Conservation (phyloP, 23 tunicate species). For the Trididemnum nubilum region DNA sequence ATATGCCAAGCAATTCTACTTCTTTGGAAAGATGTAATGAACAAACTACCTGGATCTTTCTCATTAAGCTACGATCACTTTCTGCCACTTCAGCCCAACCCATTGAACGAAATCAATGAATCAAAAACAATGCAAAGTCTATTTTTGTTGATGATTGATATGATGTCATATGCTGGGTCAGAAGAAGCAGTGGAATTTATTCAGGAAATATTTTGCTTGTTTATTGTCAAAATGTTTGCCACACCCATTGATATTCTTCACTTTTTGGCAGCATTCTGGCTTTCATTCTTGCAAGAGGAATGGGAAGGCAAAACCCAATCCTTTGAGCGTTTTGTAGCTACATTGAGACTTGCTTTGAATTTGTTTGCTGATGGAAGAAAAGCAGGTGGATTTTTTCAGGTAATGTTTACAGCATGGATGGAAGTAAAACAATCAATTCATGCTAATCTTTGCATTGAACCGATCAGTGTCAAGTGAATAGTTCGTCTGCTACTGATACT, state of each 20-base stretch:
- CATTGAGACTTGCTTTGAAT: not conserved
- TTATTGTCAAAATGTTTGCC: not conserved
- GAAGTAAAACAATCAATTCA: too few relatives aligned
- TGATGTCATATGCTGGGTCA: not conserved
- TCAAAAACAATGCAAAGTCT: too few relatives aligned
- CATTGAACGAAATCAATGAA: too few relatives aligned
- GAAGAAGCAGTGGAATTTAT: not conserved
- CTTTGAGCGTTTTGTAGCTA: not conserved
- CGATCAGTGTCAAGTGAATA: too few relatives aligned
- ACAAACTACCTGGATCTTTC: not conserved
- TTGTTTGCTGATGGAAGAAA: not conserved
- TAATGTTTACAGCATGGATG: too few relatives aligned
- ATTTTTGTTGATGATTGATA: not conserved
- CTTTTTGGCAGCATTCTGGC: slow-evolving; percentile 1
- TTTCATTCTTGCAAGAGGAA: not conserved
- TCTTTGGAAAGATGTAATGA: not conserved
- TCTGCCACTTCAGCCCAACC: too few relatives aligned
- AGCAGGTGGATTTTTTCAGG: too few relatives aligned
- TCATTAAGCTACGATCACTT: not conserved
- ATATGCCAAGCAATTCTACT: not conserved
- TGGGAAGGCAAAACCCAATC: not conserved
- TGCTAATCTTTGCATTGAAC: too few relatives aligned
- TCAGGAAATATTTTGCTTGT: not conserved
- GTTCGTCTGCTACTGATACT: too few relatives aligned
- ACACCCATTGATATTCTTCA: not conserved